Evolutionary conservation across 2,888 invertebrate genomes (phyloP).

Genomic region (Rhabditophanes sp.): DNA sequence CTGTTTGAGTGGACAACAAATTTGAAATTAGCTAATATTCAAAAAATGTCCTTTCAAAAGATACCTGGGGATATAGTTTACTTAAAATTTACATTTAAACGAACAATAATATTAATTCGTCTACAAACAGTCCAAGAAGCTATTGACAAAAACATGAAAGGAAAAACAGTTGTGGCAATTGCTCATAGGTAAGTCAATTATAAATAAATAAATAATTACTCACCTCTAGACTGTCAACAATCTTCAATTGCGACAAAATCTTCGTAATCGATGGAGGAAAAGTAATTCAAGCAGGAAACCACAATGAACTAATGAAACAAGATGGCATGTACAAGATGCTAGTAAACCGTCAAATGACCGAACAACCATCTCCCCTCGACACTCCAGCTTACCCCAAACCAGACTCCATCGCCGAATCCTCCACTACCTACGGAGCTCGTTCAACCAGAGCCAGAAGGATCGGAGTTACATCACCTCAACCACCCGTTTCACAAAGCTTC

Average conservation of each 20-base stretch:
- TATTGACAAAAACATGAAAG: slow-evolving; percentile 44
- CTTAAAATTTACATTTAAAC: too few relatives aligned
- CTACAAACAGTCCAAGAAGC: too few relatives aligned
- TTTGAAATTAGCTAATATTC: too few relatives aligned
- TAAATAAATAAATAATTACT: slow-evolving; percentile 45
- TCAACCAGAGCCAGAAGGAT: too few relatives aligned
- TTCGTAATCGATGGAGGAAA: slow-evolving; percentile 24
- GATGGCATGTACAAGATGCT: slow-evolving; percentile 45
- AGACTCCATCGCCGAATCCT: slow-evolving; percentile 1
- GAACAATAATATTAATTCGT: too few relatives aligned
- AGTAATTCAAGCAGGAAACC: slow-evolving; percentile 41
- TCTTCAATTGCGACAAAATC: slow-evolving; percentile 13
- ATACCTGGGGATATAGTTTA: too few relatives aligned
- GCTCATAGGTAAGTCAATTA: slow-evolving; percentile 49
- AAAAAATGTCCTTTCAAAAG: too few relatives aligned
- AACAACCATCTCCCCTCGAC: too few relatives aligned
- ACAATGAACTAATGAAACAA: slow-evolving; percentile 34
- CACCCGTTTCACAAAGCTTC: slow-evolving; percentile 30
- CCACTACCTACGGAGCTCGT: slow-evolving; percentile 1
- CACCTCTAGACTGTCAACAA: slow-evolving; percentile 13
- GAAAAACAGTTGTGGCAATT: slow-evolving; percentile 47
- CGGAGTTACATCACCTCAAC: too few relatives aligned
- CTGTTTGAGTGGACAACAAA: too few relatives aligned
- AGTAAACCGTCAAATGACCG: slow-evolving; percentile 46
- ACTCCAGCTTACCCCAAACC: not conserved